phyloP scores from a whole-genome alignment of 2,888 invertebrate species.

The Stenodera caucasica region DNA sequence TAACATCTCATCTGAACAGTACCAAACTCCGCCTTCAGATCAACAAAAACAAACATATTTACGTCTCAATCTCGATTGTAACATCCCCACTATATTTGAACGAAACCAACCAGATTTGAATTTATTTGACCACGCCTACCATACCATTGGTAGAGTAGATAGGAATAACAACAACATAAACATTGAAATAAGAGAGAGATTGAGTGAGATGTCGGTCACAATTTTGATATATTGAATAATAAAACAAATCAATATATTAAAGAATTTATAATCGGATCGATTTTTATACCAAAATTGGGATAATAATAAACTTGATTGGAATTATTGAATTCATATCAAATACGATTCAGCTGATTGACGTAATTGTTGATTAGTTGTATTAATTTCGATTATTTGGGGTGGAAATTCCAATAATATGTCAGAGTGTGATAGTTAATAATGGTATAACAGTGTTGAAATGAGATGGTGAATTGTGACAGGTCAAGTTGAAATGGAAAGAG shows the following conservation, averaged over 20 bases:
- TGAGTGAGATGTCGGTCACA: constrained; percentile 46
- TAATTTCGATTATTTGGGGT: constrained; percentile 1
- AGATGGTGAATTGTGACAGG: constrained; percentile 18
- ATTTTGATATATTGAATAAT: constrained; percentile 16
- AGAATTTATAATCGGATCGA: no score
- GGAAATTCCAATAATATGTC: not conserved
- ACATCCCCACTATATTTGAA: constrained; percentile 41
- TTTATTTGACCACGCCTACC: constrained; percentile 44
- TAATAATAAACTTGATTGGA: not conserved
- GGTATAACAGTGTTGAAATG: constrained; percentile 9
- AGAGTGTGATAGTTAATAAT: not conserved
- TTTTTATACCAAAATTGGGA: no score
- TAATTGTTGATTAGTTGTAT: not conserved
- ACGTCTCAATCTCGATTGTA: constrained; percentile 53
- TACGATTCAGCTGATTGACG: no score
- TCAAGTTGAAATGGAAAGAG: constrained; percentile 30
- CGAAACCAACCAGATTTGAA: constrained; percentile 42
- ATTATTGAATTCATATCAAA: no score
- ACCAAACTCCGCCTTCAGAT: constrained; percentile 49
- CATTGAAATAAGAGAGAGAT: constrained; percentile 14
- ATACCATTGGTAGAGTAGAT: constrained; percentile 46
- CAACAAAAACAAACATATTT: constrained; percentile 57
- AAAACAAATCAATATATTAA: constrained; percentile 25
- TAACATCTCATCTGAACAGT: constrained; percentile 42
- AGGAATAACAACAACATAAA: not conserved